Percentiles rank a stretch among this genome's conserved stretches.
phyloP scores from a whole-genome alignment of 2,888 invertebrate genomes.

The Ochropleura plecta region DNA sequence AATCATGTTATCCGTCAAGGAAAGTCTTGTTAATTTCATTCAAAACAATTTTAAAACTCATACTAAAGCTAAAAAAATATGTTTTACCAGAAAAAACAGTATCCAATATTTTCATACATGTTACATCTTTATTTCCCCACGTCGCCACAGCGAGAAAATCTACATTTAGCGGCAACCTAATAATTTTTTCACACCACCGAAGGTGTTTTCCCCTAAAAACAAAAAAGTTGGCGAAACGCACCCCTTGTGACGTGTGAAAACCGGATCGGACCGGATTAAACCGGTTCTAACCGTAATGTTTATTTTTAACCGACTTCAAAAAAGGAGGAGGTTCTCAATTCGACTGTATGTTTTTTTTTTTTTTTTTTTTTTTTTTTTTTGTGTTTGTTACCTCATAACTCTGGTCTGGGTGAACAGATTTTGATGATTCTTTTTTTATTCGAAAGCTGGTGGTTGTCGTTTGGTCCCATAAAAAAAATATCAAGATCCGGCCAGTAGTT shows the following conservation, averaged over 20 bases:
- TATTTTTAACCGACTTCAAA: no score
- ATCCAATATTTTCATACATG: constrained; percentile 57
- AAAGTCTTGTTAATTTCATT: constrained; percentile 34
- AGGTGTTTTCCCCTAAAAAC: constrained; percentile 55
- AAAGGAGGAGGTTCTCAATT: no score
- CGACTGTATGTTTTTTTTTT: no score
- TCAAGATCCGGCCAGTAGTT: no score
- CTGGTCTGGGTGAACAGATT: no score
- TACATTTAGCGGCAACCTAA: constrained; percentile 61
- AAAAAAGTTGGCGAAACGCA: constrained; percentile 58
- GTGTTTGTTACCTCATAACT: no score
- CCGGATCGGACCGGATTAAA: constrained; percentile 68
- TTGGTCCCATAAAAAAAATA: no score
- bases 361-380: no score
- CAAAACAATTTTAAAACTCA: constrained; percentile 24
- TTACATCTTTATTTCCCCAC: constrained; percentile 55
- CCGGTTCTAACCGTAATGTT: constrained; percentile 67
- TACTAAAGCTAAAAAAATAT: constrained; percentile 12
- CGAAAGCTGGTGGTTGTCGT: no score
- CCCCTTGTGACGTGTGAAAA: constrained; percentile 62
- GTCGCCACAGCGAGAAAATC: constrained; percentile 58
- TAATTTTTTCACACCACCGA: constrained; percentile 58
- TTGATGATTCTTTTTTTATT: no score
- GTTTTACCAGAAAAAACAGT: constrained; percentile 25
- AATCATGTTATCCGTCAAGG: not conserved